Percentiles rank a stretch among this genome's conserved stretches.
Conservation (phyloP, 2,797 vertebrate genomes). For the Gobionotothen gibberifrons region DNA sequence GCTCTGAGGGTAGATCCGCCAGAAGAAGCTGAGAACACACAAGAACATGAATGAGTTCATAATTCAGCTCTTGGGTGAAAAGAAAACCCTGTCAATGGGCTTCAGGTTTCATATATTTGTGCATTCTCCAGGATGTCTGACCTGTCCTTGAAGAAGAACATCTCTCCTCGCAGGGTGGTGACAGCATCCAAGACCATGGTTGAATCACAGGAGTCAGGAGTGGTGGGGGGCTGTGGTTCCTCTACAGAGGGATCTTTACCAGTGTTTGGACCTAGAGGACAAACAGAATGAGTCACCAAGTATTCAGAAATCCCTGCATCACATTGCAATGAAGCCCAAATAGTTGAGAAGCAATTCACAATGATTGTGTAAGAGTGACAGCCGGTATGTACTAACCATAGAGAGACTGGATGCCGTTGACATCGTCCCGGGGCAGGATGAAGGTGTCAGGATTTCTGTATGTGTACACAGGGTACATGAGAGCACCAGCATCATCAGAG, state of each 20-base stretch:
- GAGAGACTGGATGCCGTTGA: constrained; percentile 80
- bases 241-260: neutral
- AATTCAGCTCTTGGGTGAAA: neutral
- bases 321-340: neutral
- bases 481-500: constrained; percentile 74
- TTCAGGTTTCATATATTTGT: too few relatives aligned
- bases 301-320: neutral
- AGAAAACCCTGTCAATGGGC: neutral
- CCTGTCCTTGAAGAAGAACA: constrained; percentile 91
- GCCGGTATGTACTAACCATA: constrained; percentile 68
- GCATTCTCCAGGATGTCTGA: neutral
- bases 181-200: constrained; percentile 85
- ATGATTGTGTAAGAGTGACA: too few relatives aligned
- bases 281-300: constrained; percentile 7
- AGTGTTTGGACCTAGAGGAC: constrained; percentile 75
- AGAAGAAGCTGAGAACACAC: constrained; percentile 83
- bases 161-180: constrained; percentile 84
- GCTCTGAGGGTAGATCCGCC: constrained; percentile 82
- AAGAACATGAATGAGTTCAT: neutral
- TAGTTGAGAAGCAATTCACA: too few relatives aligned
- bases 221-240: constrained; percentile 54
- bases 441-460: constrained; percentile 74
- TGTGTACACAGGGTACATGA: constrained; percentile 80
- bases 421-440: constrained; percentile 72
- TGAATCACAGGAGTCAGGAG: constrained; percentile 84